phyloP scores from a whole-genome alignment of 2,797 vertebrate genomes.

The Ceyx erithaca region DNA sequence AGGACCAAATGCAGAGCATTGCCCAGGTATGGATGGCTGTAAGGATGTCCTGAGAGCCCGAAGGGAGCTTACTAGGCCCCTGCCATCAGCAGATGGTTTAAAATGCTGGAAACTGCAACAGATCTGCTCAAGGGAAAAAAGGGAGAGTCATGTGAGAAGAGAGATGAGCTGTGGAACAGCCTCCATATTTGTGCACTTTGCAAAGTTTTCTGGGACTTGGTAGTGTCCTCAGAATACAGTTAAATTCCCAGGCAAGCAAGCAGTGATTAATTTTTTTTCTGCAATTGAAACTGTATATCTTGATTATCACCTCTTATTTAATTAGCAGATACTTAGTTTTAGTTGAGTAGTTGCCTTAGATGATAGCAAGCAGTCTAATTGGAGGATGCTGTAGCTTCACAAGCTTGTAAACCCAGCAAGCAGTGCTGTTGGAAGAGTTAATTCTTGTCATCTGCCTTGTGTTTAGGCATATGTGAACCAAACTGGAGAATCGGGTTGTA shows the following conservation, averaged over 20 bases:
- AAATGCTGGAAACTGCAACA: not conserved
- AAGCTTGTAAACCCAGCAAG: not conserved
- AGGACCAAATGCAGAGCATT: not conserved
- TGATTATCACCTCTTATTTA: slow-evolving; percentile 9
- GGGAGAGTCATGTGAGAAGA: not conserved
- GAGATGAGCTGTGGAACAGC: not conserved
- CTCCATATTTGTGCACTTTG: not conserved
- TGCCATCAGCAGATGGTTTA: not conserved
- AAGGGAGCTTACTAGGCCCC: not conserved
- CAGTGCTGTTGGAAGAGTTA: not conserved
- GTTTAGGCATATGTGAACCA: not conserved
- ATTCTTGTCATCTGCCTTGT: not conserved
- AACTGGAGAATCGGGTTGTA: not conserved
- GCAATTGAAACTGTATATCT: not conserved
- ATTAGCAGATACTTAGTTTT: not conserved
- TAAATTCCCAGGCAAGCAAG: not conserved
- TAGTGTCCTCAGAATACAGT: not conserved
- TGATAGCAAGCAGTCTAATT: not conserved
- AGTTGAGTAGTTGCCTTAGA: not conserved
- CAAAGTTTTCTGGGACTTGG: not conserved
- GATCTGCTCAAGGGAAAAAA: not conserved
- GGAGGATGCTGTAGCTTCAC: not conserved
- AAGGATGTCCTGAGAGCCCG: not conserved
- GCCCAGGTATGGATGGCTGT: not conserved
- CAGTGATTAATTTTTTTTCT: not conserved